Evolutionary conservation across 1,140 invertebrate species (phyloP).

Genomic region (Wiebesia pumilae): DNA sequence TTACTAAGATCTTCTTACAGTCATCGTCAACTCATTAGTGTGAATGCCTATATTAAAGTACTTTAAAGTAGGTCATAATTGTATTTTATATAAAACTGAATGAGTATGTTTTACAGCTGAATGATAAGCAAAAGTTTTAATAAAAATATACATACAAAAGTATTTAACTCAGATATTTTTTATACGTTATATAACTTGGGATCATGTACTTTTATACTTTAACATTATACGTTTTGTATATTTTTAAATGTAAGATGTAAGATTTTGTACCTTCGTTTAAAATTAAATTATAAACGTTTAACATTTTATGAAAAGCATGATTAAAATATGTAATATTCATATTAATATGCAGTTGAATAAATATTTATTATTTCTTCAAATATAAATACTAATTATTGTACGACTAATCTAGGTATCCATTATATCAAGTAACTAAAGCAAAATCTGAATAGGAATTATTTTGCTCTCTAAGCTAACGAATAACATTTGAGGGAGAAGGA

Average conservation of each 20-base stretch:
- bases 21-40: constrained; percentile 26
- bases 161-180: constrained; percentile 7
- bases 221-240: constrained; percentile 21
- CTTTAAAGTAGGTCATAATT: not conserved
- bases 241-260: not conserved
- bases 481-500: constrained; percentile 14
- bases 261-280: constrained; percentile 15
- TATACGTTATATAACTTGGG: not conserved
- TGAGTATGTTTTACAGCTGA: not conserved
- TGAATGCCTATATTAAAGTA: not conserved
- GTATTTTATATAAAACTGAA: not conserved
- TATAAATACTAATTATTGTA: not conserved
- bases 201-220: constrained; percentile 29
- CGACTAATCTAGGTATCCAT: not conserved
- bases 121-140: not conserved
- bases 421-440: not conserved
- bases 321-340: constrained; percentile 14
- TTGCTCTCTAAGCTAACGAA: not conserved
- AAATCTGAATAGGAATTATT: not conserved
- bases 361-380: constrained; percentile 36
- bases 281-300: not conserved
- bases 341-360: constrained; percentile 26
- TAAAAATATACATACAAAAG: not conserved
- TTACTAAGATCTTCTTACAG: constrained; percentile 34
- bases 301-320: constrained; percentile 4